phyloP scores from a whole-genome alignment of 1,140 invertebrate genomes.

The Pachypeltis micranthus region DNA sequence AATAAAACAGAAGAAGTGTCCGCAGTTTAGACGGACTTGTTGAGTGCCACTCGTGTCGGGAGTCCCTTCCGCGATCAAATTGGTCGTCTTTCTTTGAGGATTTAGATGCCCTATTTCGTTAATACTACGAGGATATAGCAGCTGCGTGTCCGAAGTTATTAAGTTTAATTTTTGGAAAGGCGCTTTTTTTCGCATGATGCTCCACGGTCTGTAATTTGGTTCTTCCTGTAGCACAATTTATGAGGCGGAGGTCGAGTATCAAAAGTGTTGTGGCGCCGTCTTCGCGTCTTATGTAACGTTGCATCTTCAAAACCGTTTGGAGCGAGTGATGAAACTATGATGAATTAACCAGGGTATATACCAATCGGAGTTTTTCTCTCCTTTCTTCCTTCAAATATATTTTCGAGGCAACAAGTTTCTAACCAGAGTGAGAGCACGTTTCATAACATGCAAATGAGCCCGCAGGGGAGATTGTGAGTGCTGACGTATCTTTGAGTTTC shows the following conservation, averaged over 20 bases:
- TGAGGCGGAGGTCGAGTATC: background rate
- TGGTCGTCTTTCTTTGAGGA: too few species aligned
- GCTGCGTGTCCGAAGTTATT: too few species aligned
- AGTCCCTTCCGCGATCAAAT: too few species aligned
- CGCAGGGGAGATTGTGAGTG: background rate
- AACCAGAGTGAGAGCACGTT: slow-evolving; percentile 9
- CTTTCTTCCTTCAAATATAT: background rate
- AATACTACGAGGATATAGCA: too few species aligned
- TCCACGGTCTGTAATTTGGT: too few species aligned
- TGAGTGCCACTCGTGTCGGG: too few species aligned
- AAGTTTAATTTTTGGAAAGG: too few species aligned
- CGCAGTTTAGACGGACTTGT: too few species aligned
- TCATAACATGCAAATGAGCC: slow-evolving; percentile 17
- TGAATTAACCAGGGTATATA: background rate
- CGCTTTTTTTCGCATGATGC: too few species aligned
- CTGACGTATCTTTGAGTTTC: slow-evolving; percentile 1
- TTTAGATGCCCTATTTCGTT: too few species aligned
- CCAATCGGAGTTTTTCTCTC: background rate
- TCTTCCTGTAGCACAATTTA: too few species aligned
- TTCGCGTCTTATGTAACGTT: background rate
- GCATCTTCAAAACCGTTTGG: background rate
- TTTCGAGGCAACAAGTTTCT: background rate
- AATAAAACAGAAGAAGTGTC: too few species aligned
- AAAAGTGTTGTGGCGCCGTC: background rate
- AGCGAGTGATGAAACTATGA: background rate